Percentiles rank a stretch among this genome's conserved stretches.
phyloP scores from a whole-genome alignment of 2,888 invertebrate species.

The Punctoribates punctum region DNA sequence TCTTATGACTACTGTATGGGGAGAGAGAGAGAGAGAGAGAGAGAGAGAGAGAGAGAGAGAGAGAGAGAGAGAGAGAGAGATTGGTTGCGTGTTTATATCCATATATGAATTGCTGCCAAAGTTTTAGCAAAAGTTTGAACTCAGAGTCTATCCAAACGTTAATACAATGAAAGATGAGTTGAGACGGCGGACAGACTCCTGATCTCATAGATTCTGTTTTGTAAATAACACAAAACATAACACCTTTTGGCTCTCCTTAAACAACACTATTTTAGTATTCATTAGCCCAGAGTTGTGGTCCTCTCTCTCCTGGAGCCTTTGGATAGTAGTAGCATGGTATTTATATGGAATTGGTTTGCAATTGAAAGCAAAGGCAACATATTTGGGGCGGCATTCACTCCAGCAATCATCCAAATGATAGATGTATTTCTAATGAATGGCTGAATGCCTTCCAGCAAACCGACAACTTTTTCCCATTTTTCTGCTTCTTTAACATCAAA shows the following conservation, averaged over 20 bases:
- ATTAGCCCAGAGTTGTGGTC: too few species aligned
- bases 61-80: too few species aligned
- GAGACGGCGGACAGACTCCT: not conserved
- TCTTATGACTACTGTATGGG: too few species aligned
- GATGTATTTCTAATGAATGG: slow-evolving; percentile 30
- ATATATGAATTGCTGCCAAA: slow-evolving; percentile 21
- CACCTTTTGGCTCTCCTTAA: too few species aligned
- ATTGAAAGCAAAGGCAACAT: slow-evolving; percentile 17
- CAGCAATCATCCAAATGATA: slow-evolving; percentile 21
- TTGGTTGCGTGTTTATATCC: too few species aligned
- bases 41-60: too few species aligned
- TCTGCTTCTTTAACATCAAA: not conserved
- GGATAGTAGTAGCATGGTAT: too few species aligned
- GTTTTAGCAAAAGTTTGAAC: not conserved
- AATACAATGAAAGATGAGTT: not conserved
- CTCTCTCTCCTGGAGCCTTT: too few species aligned
- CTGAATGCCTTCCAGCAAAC: slow-evolving; percentile 28
- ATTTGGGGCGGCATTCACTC: slow-evolving; percentile 26
- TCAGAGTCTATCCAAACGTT: not conserved
- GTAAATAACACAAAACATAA: not conserved
- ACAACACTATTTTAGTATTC: too few species aligned
- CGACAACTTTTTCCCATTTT: not conserved
- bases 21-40: too few species aligned
- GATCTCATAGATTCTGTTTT: slow-evolving; percentile 3
- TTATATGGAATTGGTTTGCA: not conserved